Evolutionary conservation across 1,140 invertebrate species (phyloP).

Genomic region (Halyomorpha halys): DNA sequence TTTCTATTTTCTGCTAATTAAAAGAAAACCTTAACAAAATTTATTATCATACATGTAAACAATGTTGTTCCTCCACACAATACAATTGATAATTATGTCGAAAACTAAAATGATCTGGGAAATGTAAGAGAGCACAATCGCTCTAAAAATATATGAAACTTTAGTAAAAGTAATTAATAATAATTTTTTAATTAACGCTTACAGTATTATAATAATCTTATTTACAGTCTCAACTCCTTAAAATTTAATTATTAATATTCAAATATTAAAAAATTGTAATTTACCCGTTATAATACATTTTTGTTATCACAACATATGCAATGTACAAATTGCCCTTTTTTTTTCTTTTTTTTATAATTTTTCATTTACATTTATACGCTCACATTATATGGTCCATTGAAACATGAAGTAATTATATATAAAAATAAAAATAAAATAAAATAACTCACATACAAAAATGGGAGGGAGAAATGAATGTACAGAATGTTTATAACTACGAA

Average conservation of each 20-base stretch:
- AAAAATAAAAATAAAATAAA: slow-evolving; percentile 11
- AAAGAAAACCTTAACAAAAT: too few species aligned
- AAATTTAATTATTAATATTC: slow-evolving; percentile 15
- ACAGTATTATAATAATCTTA: slow-evolving; percentile 11
- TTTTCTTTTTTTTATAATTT: not conserved
- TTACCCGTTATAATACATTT: slow-evolving; percentile 17
- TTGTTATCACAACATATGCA: slow-evolving; percentile 15
- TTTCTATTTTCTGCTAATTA: too few species aligned
- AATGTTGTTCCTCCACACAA: too few species aligned
- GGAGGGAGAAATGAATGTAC: too few species aligned
- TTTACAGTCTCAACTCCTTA: slow-evolving; percentile 16
- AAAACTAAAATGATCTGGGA: not conserved
- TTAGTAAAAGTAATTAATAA: slow-evolving; percentile 3
- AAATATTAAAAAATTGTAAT: slow-evolving; percentile 17
- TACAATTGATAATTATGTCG: too few species aligned
- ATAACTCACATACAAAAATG: too few species aligned
- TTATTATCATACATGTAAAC: too few species aligned
- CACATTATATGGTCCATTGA: slow-evolving; percentile 15
- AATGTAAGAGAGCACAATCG: slow-evolving; percentile 8
- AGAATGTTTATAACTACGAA: too few species aligned
- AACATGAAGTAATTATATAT: not conserved
- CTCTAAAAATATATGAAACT: slow-evolving; percentile 2
- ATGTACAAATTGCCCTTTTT: slow-evolving; percentile 13
- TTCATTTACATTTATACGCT: slow-evolving; percentile 8
- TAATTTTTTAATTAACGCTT: slow-evolving; percentile 13